Conservation (phyloP, 2,797 vertebrate genomes). For the Apodemus agrarius region DNA sequence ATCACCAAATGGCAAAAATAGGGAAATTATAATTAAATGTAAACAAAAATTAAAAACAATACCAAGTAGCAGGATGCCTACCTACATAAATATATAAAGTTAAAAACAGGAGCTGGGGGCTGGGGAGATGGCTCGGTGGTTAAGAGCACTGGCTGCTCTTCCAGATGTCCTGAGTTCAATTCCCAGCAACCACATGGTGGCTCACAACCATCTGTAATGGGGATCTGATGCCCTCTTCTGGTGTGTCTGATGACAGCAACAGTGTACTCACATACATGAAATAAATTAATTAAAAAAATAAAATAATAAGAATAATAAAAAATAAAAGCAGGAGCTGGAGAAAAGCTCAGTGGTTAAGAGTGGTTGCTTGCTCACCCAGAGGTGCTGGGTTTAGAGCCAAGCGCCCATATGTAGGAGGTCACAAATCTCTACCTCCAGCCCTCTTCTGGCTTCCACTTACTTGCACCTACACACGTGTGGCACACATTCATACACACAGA, state of each 20-base stretch:
- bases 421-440: background rate
- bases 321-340: background rate
- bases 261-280: too few relatives aligned
- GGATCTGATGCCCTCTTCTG: too few relatives aligned
- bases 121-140: background rate
- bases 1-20: conserved; percentile 11
- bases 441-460: background rate
- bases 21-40: background rate
- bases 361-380: background rate
- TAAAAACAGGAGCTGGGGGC: background rate
- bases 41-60: conserved; percentile 31
- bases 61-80: background rate
- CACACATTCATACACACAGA: background rate
- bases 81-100: background rate
- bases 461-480: background rate
- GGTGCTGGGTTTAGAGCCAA: background rate
- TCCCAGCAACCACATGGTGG: too few relatives aligned
- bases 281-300: too few relatives aligned
- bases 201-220: too few relatives aligned
- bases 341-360: background rate
- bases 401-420: too few relatives aligned
- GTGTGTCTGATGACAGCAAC: too few relatives aligned
- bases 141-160: background rate
- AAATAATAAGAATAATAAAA: too few relatives aligned
- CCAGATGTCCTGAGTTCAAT: background rate